Percentiles rank a stretch among this genome's conserved stretches.
These are phyloP conservation scores for Melipona bicolor DNA, from an alignment of 2,888 invertebrate genomes.

Conservation along the genomic window DNA sequence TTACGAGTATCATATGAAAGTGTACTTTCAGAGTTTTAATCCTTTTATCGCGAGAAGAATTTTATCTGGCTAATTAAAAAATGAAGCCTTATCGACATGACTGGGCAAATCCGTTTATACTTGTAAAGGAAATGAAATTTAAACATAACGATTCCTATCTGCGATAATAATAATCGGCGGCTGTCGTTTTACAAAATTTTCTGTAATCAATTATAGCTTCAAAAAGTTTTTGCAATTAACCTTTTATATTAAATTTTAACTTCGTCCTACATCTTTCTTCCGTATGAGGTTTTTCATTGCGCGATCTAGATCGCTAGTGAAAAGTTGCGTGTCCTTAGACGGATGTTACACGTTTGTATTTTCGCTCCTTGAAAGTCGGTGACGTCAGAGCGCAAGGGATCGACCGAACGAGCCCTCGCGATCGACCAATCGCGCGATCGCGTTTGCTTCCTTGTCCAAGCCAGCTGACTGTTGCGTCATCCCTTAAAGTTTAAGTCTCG, in stretches of 20 bases:
- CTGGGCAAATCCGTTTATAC: neutral
- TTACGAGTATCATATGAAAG: conserved; percentile 3
- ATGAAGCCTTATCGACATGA: neutral
- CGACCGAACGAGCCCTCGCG: conserved; percentile 79
- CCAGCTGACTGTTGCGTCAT: conserved; percentile 60
- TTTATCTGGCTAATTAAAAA: neutral
- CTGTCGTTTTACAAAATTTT: neutral
- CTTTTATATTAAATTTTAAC: too few relatives aligned
- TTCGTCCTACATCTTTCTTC: neutral
- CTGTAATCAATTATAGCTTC: neutral
- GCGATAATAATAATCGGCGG: neutral
- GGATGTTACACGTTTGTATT: neutral
- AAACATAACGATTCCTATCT: neutral
- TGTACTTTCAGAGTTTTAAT: neutral
- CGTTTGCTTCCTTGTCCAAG: conserved; percentile 59
- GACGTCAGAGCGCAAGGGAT: conserved; percentile 72
- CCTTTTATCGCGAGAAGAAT: conserved; percentile 12
- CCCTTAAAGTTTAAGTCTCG: conserved; percentile 27
- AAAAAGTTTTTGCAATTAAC: neutral
- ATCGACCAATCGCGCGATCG: conserved; percentile 71
- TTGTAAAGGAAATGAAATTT: neutral
- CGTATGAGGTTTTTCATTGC: neutral
- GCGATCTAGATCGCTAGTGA: neutral
- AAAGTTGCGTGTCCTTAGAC: conserved; percentile 19
- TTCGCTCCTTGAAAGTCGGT: conserved; percentile 34